Base-by-base conservation (phyloP, 2,888 invertebrate genomes). In the Sabellastarte sp. region DNA sequence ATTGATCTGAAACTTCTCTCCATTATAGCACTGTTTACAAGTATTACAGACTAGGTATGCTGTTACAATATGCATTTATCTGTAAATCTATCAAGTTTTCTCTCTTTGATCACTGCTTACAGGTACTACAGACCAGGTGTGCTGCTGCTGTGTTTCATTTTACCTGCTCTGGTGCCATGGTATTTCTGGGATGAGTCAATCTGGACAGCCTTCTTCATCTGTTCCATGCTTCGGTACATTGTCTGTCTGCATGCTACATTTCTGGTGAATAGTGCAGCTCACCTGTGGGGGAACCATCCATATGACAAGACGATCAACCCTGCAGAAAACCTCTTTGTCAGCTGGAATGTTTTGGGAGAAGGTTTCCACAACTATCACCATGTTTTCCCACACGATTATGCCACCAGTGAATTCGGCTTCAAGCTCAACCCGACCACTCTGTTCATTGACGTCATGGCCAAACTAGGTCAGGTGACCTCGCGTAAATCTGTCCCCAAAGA, bases 311-410 rank as follows among this genome's bases (percentile, higher is more conserved):
- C 74, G 56, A 85, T 95, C 75, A 90, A 89, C 81, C 93, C 95
- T 0, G 86, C 88, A 0, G 90, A 95, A 84, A 93, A 92, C 80
- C 86, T 87, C 70, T 84, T 87, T 0, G 93, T 94, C 0, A 89
- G 92, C 0, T 76, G 91, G 0, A 15, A 63, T 26, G 67, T 64
- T 5, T 55, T 62, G 30, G 67, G 67, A 30, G 67, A 86, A 73
- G 95, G 95, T 2, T 95, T 93, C 91, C 95, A 95, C 86, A 95
- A 95, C 85, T 95, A 93, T 84, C 95, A 95, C 81, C 95, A 95
- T 84, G 90, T 91, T 0, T 95, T 95, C 84, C 94, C 94, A 0
- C 93, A 92, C 90, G 95, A 95, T 83, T 95, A 95, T 87, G 91
- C 92, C 77, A 91, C 94, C 31, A 90, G 93, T 3, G 95, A 95